A percentile compares a stretch with the other conserved stretches of the same genome.
These are phyloP conservation scores for Brenthis hecate DNA, from an alignment of 2,888 invertebrate genomes.

Conservation along the genomic window DNA sequence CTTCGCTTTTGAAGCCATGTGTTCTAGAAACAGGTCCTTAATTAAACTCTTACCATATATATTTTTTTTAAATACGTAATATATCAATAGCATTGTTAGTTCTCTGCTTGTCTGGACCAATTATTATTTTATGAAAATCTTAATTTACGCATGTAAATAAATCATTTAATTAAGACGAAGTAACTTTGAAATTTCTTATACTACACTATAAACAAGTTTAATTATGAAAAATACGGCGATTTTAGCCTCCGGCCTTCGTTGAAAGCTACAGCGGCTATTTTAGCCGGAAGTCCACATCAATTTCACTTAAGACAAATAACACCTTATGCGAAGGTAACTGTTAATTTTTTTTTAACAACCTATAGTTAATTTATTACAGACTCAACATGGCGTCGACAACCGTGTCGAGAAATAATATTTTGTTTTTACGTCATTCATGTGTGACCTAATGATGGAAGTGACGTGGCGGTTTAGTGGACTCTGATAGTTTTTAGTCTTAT, in stretches of 20 bases:
- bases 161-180: too few relatives aligned
- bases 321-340: constrained; percentile 30
- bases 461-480: constrained; percentile 54
- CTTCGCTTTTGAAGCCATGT: constrained; percentile 57
- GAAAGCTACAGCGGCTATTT: constrained; percentile 10
- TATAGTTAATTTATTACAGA: constrained; percentile 61
- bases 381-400: constrained; percentile 64
- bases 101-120: too few relatives aligned
- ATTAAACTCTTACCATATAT: constrained; percentile 38
- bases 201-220: background rate
- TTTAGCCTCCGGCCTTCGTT: background rate
- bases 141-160: too few relatives aligned
- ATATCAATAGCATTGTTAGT: background rate
- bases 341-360: constrained; percentile 32
- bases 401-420: constrained; percentile 67
- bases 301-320: constrained; percentile 34
- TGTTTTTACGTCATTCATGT: constrained; percentile 69
- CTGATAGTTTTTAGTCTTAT: constrained; percentile 8
- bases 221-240: background rate
- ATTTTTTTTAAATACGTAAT: constrained; percentile 7
- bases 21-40: constrained; percentile 46
- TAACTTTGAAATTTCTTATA: too few relatives aligned
- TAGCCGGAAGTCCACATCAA: constrained; percentile 18
- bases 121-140: too few relatives aligned
- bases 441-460: constrained; percentile 57